Evolutionary conservation across 2,113 vertebrate genomes (phyloP).

Genomic region (Aegithalos caudatus): DNA sequence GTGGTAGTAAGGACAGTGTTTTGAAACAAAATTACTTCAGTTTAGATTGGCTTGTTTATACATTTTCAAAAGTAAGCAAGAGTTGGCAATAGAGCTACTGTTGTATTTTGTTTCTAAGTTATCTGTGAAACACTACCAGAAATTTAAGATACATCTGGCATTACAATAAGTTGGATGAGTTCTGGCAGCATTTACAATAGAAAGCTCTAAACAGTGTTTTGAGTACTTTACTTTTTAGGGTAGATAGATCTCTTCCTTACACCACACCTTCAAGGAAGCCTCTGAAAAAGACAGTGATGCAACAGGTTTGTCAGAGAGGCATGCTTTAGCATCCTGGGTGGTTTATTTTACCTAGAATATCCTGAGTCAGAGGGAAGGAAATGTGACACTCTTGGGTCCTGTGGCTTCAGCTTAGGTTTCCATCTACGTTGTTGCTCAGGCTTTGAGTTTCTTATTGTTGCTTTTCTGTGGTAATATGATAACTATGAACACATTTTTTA

Average conservation of each 20-base stretch:
- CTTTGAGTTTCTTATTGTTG: slow-evolving; percentile 22
- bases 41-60: neutral
- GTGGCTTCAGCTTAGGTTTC: slow-evolving; percentile 14
- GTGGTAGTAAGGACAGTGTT: neutral
- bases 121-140: neutral
- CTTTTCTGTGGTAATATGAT: neutral
- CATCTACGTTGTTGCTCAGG: neutral
- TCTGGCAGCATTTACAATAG: neutral
- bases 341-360: neutral
- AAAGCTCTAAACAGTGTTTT: neutral
- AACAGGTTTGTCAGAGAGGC: neutral
- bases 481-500: neutral
- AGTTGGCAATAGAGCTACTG: neutral
- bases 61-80: neutral
- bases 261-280: neutral
- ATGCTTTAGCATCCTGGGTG: neutral
- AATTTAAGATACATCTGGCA: neutral
- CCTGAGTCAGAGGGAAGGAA: neutral
- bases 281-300: neutral
- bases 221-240: neutral
- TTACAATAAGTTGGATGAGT: neutral
- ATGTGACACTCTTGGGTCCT: neutral
- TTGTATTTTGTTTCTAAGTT: slow-evolving; percentile 9
- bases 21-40: neutral
- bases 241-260: neutral